Base-by-base conservation (phyloP, 2,797 vertebrate genomes). In the Sebastes aleutianus region DNA sequence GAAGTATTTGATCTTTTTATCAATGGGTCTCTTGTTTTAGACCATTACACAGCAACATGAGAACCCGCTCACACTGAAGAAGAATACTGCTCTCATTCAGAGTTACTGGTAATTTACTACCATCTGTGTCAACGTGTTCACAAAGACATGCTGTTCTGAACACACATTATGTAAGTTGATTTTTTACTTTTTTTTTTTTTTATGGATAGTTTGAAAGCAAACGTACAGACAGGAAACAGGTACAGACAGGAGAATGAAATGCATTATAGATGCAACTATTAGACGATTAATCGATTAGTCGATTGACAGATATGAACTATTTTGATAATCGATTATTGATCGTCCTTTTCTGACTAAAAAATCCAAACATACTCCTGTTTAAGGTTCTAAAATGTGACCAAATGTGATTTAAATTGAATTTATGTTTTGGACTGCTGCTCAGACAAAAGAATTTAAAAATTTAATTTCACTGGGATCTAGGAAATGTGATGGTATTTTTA, bases 41-140 rank as follows among this genome's bases (percentile, higher is more conserved):
- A 34, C 3, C 32, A 26, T 72, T 54, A 54, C 56, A 67, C 16
- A 69, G 8, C 65, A 76, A 76, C 62, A 69, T n/a, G 59, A 62
- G 14, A 66, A 14, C 31, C 5, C 12, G 6, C 34, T 63, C 59
- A 11, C 43, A 36, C 64, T 9, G 59, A 61, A 20, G 27, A 61
- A 20, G 32, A 64, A 84, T 26, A 81, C n/a, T 76, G 57, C 20
- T 57, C n/a, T 43, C 64, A 82, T 84, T 82, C 32, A 79, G 70
- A 71, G 32, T 27, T 18, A 47, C 10, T 72, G 31, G 12, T 8
- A 39, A 39, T 53, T n/a, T 4, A 14, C 31, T 26, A 16, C 8
- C 31, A 11, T 59, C 64, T 3, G 8, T 10, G 24, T 39, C 54
- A 18, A 31, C 13, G 11, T 63, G 8, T 8, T 32, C 65, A 36